phyloP scores from a whole-genome alignment of 2,113 vertebrate genomes.

The Tetraodon nigroviridis region DNA sequence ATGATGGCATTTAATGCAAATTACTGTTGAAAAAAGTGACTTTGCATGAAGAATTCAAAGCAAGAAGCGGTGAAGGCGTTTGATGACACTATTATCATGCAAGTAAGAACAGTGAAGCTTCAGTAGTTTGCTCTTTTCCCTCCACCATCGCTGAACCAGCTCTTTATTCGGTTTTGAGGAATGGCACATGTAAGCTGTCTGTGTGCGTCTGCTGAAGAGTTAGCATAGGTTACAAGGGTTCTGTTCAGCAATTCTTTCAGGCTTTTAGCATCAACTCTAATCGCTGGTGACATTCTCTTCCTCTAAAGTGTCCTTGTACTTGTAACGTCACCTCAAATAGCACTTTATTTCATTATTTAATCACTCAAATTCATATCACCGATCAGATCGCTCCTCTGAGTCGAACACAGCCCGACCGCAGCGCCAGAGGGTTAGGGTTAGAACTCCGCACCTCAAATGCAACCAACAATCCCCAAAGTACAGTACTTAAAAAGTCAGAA shows the following conservation, averaged over 20 bases:
- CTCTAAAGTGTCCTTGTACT: slow-evolving; percentile 51
- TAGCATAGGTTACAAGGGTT: slow-evolving; percentile 22
- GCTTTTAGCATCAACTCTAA: slow-evolving; percentile 63
- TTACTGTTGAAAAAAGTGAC: no score
- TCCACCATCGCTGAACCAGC: neutral
- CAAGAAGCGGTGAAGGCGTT: no score
- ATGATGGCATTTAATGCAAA: no score
- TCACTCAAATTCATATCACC: neutral
- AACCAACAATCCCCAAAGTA: no score
- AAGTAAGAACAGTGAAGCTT: neutral
- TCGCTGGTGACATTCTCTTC: slow-evolving; percentile 53
- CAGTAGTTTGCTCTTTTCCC: neutral
- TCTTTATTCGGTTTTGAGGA: neutral
- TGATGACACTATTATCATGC: neutral
- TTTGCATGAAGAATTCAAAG: no score
- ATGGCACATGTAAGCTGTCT: slow-evolving; percentile 10
- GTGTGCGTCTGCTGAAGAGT: slow-evolving; percentile 26
- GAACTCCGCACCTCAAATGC: no score
- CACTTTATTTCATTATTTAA: slow-evolving; percentile 27
- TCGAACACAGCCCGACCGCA: slow-evolving; percentile 4
- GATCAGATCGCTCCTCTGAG: slow-evolving; percentile 19
- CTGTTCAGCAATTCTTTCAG: slow-evolving; percentile 65
- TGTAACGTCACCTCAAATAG: slow-evolving; percentile 21
- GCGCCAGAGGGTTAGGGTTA: neutral
- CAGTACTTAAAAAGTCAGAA: no score